Conservation (phyloP, 1,140 invertebrate genomes). For the Cephus cinctus region DNA sequence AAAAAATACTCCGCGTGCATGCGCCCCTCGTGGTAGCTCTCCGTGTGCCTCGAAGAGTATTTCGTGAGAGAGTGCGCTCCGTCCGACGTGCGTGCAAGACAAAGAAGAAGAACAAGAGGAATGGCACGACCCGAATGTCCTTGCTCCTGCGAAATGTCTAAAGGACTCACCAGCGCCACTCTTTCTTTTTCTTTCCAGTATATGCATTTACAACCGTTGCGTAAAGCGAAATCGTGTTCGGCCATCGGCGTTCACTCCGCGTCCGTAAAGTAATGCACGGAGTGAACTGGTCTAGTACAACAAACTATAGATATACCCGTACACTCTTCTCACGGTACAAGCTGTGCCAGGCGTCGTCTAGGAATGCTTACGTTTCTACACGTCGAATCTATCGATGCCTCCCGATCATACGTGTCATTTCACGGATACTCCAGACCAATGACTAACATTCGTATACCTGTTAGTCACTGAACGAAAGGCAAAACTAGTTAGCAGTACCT, state of each 20-base stretch:
- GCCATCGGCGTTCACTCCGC: too few relatives aligned
- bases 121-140: too few relatives aligned
- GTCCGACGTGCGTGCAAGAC: background rate
- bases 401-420: background rate
- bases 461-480: conserved; percentile 17
- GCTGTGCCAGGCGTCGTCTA: too few relatives aligned
- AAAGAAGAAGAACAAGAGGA: background rate
- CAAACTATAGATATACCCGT: too few relatives aligned
- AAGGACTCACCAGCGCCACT: too few relatives aligned
- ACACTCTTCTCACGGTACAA: too few relatives aligned
- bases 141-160: too few relatives aligned
- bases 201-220: conserved; percentile 7
- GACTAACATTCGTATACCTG: conserved; percentile 25
- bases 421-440: conserved; percentile 7
- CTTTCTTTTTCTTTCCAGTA: too few relatives aligned
- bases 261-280: too few relatives aligned
- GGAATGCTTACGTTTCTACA: background rate
- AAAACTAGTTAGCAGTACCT: too few relatives aligned
- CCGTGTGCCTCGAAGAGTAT: background rate
- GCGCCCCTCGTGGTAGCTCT: background rate
- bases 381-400: background rate
- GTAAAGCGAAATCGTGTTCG: conserved; percentile 28
- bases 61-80: background rate
- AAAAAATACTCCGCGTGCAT: conserved; percentile 32
- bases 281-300: too few relatives aligned